Percentiles rank a stretch among this genome's conserved stretches.
These are phyloP conservation scores for Geotrypetes seraphini DNA, from an alignment of 2,797 vertebrate species.

Conservation along the genomic window DNA sequence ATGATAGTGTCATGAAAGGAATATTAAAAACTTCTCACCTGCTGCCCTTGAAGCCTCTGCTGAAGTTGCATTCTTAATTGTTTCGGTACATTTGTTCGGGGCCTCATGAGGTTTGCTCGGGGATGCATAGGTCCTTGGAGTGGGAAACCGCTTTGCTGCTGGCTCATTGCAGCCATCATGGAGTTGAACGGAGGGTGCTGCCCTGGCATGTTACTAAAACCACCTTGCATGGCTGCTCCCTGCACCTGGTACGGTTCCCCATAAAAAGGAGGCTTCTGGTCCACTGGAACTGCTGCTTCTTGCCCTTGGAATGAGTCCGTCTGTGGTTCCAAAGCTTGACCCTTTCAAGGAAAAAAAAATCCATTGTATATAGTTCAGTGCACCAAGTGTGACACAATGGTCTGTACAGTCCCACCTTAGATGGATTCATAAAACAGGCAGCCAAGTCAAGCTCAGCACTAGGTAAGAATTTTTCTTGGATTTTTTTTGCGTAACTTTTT, in stretches of 20 bases:
- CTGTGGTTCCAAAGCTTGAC: slow-evolving; percentile 70
- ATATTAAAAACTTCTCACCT: too few relatives aligned
- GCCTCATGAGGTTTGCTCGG: slow-evolving; percentile 69
- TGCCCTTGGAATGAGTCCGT: slow-evolving; percentile 74
- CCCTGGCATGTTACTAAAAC: slow-evolving; percentile 67
- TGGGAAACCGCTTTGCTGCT: slow-evolving; percentile 67
- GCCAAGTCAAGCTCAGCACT: too few relatives aligned
- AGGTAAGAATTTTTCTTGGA: too few relatives aligned
- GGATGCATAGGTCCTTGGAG: slow-evolving; percentile 67
- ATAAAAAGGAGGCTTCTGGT: slow-evolving; percentile 80
- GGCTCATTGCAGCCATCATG: slow-evolving; percentile 69
- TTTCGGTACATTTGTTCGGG: slow-evolving; percentile 76
- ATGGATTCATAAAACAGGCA: too few relatives aligned
- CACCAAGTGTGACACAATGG: too few relatives aligned
- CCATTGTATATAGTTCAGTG: neutral
- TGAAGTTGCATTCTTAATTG: slow-evolving; percentile 92
- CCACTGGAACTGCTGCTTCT: slow-evolving; percentile 72
- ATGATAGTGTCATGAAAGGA: too few relatives aligned
- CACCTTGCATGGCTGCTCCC: slow-evolving; percentile 64
- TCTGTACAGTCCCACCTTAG: too few relatives aligned
- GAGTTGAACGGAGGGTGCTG: slow-evolving; percentile 63
- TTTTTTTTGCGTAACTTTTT: too few relatives aligned
- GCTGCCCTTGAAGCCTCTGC: slow-evolving; percentile 91
- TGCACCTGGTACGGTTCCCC: slow-evolving; percentile 75
- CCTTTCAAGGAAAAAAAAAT: slow-evolving; percentile 45